Evolutionary conservation across 2,888 invertebrate genomes (phyloP).

Genomic region (Pelosia muscerda): DNA sequence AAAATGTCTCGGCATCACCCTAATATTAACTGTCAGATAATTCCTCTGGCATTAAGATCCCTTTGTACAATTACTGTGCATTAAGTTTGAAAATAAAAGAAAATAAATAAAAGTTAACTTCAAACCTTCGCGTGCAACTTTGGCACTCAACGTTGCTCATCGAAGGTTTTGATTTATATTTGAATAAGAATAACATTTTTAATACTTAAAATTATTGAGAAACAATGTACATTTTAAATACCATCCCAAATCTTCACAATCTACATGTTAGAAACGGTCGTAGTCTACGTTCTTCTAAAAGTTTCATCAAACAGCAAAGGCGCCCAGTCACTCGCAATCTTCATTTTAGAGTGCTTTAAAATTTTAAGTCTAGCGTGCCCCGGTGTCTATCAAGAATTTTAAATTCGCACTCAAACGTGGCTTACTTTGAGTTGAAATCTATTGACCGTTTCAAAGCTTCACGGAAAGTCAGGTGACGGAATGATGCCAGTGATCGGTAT

Average conservation of each 20-base stretch:
- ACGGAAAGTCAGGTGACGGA: conserved; percentile 63
- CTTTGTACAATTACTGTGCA: too few species aligned
- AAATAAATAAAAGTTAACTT: too few species aligned
- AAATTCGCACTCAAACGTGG: conserved; percentile 50
- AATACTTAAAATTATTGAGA: neutral
- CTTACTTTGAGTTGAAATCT: conserved; percentile 54
- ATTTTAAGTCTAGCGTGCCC: conserved; percentile 50
- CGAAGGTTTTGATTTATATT: too few species aligned
- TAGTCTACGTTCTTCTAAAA: neutral
- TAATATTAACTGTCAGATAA: too few species aligned
- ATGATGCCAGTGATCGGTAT: conserved; percentile 65
- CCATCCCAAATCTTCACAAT: neutral
- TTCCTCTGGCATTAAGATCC: too few species aligned
- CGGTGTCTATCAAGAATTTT: conserved; percentile 56
- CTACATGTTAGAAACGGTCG: neutral
- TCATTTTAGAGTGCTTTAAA: conserved; percentile 44
- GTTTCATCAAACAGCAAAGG: conserved; percentile 8
- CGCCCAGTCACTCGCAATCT: conserved; percentile 15
- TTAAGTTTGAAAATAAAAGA: too few species aligned
- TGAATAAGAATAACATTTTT: too few species aligned
- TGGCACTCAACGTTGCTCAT: too few species aligned
- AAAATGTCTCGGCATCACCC: too few species aligned
- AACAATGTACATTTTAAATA: neutral
- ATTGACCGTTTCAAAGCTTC: conserved; percentile 57
- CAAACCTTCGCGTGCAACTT: too few species aligned